These are phyloP conservation scores for Ephialtes manifestator DNA, from an alignment of 2,888 invertebrate genomes.

Conservation along the genomic window DNA sequence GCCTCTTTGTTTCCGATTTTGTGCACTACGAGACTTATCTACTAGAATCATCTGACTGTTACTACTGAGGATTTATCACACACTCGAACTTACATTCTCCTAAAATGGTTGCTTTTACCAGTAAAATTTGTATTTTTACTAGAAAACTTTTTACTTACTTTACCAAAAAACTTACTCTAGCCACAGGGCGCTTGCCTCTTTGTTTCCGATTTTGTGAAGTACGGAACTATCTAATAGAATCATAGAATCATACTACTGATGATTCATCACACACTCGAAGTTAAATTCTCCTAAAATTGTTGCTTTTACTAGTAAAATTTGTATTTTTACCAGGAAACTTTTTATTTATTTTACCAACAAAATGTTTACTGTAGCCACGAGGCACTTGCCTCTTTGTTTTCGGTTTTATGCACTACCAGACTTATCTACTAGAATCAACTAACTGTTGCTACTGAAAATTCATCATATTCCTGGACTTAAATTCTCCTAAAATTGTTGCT, in stretches of 20 bases:
- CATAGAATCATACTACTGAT: not conserved
- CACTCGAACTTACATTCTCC: not conserved
- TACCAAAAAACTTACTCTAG: too few relatives aligned
- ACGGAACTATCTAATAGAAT: not conserved
- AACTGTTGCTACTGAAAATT: too few relatives aligned
- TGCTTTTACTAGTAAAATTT: too few relatives aligned
- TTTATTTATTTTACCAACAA: too few relatives aligned
- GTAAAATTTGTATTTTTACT: too few relatives aligned
- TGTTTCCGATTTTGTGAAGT: not conserved
- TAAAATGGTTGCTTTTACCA: too few relatives aligned
- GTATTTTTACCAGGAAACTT: too few relatives aligned
- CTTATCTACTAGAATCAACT: too few relatives aligned
- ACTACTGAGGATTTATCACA: not conserved
- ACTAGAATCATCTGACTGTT: slow-evolving; percentile 1
- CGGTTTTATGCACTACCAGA: not conserved
- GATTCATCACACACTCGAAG: not conserved
- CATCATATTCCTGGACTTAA: too few relatives aligned
- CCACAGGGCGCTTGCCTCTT: slow-evolving; percentile 2
- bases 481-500: too few relatives aligned
- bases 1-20: slow-evolving; percentile 2
- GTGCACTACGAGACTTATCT: not conserved
- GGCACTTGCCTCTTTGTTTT: slow-evolving; percentile 11
- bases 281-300: not conserved
- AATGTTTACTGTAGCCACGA: too few relatives aligned
- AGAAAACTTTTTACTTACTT: too few relatives aligned